Base-by-base conservation (phyloP, 2,888 invertebrate species). In the Pheosia gnoma region DNA sequence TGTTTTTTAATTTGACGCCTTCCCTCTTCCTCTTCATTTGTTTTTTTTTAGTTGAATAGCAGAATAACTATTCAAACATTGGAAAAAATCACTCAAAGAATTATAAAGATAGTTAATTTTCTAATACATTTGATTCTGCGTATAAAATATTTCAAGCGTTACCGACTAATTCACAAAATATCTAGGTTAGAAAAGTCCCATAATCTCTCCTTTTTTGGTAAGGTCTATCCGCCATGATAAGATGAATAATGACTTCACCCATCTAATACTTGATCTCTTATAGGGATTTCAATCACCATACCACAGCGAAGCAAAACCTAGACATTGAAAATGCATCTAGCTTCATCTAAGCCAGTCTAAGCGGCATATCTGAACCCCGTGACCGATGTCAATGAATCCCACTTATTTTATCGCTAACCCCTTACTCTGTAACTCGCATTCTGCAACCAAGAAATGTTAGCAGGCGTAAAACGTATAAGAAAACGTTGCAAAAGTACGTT, bases 331-430 rank as follows among this genome's bases (percentile, higher is more conserved):
- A 74, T 53, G 63, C 67, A 77, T 75, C 83, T 82, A 83, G 81
- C 70, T 69, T 71, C 68, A 63, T 79, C 82, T 86, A 87, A 85
- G 82, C 84, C 84, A 79, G 86, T 82, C 83, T 82, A 81, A 85
- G 80, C 87, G 76, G 77, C 85, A 83, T 85, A 86, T 84, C 88
- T 86, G 81, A 81, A 79, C 79, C 78, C 74, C 82, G 75, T 77
- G 86, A 82, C 82, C 85, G 86, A 89, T 89, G 90, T 90, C 88
- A 90, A 89, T 89, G 89, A 85, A 86, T 84, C 84, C 86, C 71
- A 82, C 83, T 84, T 83, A 86, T 84, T 88, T 86, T 87, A 89
- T 87, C 84, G 83, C 82, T 68, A 80, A 81, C 84, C 68, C 58
- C 39, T 59, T 25, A 83, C 74, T 78, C 84, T 56, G 55, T 62